phyloP scores from a whole-genome alignment of 2,113 vertebrate genomes.

The Falco punctatus region DNA sequence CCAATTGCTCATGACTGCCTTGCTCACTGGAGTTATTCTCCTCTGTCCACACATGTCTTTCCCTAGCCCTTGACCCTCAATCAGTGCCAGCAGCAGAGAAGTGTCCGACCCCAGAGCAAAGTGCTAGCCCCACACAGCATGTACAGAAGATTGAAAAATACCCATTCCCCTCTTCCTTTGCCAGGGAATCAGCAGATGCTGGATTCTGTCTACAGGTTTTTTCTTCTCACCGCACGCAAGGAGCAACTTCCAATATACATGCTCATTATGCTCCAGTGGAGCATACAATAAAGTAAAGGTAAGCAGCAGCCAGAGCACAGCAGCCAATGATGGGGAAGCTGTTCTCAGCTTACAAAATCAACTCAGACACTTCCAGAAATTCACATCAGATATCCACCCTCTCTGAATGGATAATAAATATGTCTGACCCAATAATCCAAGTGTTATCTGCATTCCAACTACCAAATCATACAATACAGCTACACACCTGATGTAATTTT shows the following conservation, averaged over 20 bases:
- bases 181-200: neutral
- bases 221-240: neutral
- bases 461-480: slow-evolving; percentile 54
- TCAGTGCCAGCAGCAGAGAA: neutral
- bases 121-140: neutral
- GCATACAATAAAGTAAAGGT: slow-evolving; percentile 23
- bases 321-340: slow-evolving; percentile 13
- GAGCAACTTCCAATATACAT: slow-evolving; percentile 46
- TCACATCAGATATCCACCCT: slow-evolving; percentile 64
- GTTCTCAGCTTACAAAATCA: slow-evolving; percentile 50
- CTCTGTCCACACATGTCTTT: neutral
- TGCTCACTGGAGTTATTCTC: neutral
- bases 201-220: neutral
- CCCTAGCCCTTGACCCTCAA: neutral
- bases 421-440: slow-evolving; percentile 60
- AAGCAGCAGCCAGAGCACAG: neutral
- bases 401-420: slow-evolving; percentile 68
- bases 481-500: slow-evolving; percentile 67
- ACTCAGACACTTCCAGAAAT: slow-evolving; percentile 67
- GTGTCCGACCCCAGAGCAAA: neutral
- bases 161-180: neutral
- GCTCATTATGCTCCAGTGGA: slow-evolving; percentile 54
- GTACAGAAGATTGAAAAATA: neutral
- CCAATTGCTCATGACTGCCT: neutral
- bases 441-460: slow-evolving; percentile 62